A percentile compares a stretch with the other conserved stretches of the same genome.
phyloP scores from a whole-genome alignment of 2,888 invertebrate species.

The Hirudinaria manillensis region DNA sequence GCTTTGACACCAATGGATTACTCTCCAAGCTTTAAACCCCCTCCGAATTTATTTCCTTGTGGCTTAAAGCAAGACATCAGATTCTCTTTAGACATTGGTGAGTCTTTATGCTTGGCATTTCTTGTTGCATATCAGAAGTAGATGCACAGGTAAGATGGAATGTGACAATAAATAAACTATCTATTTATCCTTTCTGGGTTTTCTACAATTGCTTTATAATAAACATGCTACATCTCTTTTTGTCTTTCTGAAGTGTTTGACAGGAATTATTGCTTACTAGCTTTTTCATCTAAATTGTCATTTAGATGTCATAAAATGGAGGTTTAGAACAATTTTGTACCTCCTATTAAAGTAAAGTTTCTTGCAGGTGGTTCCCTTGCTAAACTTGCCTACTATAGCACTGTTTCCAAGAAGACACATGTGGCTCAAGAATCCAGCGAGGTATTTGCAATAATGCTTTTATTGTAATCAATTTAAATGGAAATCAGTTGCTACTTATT shows the following conservation, averaged over 20 bases:
- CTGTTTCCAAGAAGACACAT: constrained; percentile 56
- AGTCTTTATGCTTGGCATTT: neutral
- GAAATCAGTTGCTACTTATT: neutral
- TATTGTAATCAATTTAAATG: neutral
- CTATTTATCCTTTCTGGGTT: neutral
- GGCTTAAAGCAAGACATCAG: neutral
- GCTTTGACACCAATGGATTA: neutral
- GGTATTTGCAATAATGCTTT: constrained; percentile 30
- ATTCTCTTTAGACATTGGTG: constrained; percentile 24
- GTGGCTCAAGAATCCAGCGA: constrained; percentile 35
- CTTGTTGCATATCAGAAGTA: too few species aligned
- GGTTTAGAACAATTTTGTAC: neutral
- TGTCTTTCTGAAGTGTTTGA: too few species aligned
- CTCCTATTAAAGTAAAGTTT: neutral
- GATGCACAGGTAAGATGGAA: too few species aligned
- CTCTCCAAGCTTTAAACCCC: constrained; percentile 9
- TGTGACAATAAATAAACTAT: neutral
- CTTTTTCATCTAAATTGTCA: neutral
- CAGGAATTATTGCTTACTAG: too few species aligned
- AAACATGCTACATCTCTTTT: neutral
- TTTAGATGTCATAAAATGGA: neutral
- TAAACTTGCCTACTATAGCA: constrained; percentile 67
- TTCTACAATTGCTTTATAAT: neutral
- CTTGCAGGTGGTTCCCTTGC: constrained; percentile 63
- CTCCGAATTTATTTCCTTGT: neutral